Conservation (phyloP, 2,888 invertebrate genomes). For the Siphlonurus alternatus region DNA sequence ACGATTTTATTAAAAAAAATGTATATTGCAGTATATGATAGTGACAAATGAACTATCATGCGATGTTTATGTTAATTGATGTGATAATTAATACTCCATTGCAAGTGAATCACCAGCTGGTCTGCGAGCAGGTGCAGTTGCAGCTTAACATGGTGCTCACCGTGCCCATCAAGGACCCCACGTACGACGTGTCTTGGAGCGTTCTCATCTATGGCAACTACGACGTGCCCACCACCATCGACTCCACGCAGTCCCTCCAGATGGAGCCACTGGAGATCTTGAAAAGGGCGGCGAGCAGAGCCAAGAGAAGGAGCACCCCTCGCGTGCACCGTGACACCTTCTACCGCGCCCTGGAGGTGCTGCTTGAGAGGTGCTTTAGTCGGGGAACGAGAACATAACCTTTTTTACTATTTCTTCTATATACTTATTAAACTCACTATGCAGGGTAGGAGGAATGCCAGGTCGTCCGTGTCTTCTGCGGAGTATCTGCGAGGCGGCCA, state of each 20-base stretch:
- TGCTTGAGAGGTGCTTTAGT: neutral
- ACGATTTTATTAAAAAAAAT: neutral
- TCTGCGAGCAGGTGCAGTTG: neutral
- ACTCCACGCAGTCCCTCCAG: neutral
- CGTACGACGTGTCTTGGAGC: neutral
- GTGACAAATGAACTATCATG: too few species aligned
- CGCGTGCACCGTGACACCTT: neutral
- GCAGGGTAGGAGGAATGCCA: neutral
- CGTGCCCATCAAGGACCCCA: neutral
- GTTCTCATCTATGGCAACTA: neutral
- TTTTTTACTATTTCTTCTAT: too few species aligned
- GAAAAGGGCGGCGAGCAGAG: neutral
- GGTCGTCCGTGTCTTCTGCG: conserved; percentile 5
- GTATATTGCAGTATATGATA: neutral
- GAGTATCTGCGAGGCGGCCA: conserved; percentile 7
- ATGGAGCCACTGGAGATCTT: neutral
- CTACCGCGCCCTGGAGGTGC: neutral
- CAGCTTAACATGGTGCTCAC: neutral
- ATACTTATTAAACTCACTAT: too few species aligned
- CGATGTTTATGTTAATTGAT: too few species aligned
- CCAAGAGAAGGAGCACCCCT: neutral
- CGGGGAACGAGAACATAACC: too few species aligned
- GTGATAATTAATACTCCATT: too few species aligned
- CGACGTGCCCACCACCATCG: neutral
- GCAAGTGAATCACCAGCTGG: too few species aligned